Evolutionary conservation across 2,113 vertebrate genomes (phyloP).

Genomic region (Pan paniscus): DNA sequence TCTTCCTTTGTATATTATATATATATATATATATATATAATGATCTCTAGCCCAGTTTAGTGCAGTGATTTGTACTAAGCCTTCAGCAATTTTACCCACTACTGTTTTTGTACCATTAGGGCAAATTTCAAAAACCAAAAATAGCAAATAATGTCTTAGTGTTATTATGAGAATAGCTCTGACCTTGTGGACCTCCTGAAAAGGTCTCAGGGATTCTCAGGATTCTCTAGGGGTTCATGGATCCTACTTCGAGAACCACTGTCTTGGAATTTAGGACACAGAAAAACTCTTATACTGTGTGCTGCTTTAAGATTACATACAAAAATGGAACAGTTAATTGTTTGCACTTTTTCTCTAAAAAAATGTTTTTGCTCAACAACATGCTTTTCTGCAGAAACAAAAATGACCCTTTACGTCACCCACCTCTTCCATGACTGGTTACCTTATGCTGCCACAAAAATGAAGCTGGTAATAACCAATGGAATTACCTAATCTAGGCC

Average conservation of each 20-base stretch:
- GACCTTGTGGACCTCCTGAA: background rate
- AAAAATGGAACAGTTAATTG: background rate
- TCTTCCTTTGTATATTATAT: no score
- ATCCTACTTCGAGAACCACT: background rate
- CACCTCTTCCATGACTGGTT: background rate
- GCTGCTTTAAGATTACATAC: background rate
- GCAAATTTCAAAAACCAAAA: background rate
- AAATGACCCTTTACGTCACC: background rate
- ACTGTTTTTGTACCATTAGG: background rate
- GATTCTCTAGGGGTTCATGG: background rate
- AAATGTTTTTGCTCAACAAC: background rate
- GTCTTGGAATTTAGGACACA: background rate
- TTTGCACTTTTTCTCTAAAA: background rate
- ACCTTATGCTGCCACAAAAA: background rate
- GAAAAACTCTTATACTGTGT: background rate
- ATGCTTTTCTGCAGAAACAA: background rate
- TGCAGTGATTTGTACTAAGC: background rate
- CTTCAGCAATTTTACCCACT: background rate
- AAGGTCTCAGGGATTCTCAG: background rate
- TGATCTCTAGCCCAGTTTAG: background rate
- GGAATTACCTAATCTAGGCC: background rate
- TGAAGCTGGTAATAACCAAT: background rate
- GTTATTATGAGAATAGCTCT: background rate
- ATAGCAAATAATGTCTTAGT: background rate
- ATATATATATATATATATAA: fast-evolving